Evolutionary conservation across 2,113 vertebrate genomes (phyloP).

Genomic region (Triplophysa rosa): DNA sequence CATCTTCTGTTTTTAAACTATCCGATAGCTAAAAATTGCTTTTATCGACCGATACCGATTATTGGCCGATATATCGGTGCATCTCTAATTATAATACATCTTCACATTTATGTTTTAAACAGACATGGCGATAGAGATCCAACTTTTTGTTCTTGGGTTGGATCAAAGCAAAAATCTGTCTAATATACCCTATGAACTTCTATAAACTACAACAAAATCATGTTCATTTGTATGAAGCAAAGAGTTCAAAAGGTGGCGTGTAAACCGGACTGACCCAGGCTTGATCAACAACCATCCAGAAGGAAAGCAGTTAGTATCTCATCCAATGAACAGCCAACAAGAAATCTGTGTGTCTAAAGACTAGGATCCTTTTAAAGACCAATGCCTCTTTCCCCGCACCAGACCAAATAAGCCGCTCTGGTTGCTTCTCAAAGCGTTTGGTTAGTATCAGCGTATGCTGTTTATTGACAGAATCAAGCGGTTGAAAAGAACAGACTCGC

Average conservation of each 20-base stretch:
- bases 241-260: not conserved
- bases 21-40: too few species aligned
- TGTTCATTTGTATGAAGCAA: not conserved
- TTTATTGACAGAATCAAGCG: constrained; percentile 11
- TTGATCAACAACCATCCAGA: not conserved
- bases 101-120: too few species aligned
- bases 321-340: not conserved
- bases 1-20: too few species aligned
- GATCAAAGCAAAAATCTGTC: not conserved
- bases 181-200: not conserved
- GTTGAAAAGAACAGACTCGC: not conserved
- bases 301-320: not conserved
- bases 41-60: too few species aligned
- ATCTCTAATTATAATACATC: too few species aligned
- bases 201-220: not conserved
- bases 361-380: not conserved
- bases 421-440: not conserved
- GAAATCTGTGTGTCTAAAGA: constrained; percentile 8
- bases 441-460: constrained; percentile 7
- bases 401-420: constrained; percentile 25
- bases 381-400: not conserved
- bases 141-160: too few species aligned
- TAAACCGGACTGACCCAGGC: constrained; percentile 13
- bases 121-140: too few species aligned
- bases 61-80: too few species aligned